Evolutionary conservation across 2,797 vertebrate species (phyloP), one percentile per base, ranked within the genome.

Genomic region (Lutjanus argentimaculatus): DNA sequence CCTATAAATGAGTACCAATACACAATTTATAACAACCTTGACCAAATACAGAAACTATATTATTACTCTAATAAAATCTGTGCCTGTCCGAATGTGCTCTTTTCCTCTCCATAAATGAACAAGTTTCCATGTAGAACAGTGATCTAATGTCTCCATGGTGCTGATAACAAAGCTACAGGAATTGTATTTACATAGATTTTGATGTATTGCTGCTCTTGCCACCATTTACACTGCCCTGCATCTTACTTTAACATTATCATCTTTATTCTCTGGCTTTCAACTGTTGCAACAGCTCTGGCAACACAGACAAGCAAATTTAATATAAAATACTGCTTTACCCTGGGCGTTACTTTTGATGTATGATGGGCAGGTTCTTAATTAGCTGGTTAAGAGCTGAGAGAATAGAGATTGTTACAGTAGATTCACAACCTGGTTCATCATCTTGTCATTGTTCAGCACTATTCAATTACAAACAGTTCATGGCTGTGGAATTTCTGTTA

Each of bases 351-450:
- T 48, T 71, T 67, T 75, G 21, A 83, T 75, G 55, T 51, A 17
- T 67, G 56, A 75, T 16, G 52, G 49, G 4, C 62, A 63, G 53
- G n/a, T 82, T 67, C 70, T 72, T 59, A 48, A 76, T 70, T 46
- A 62, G 21, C 45, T 70, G 36, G 13, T 74, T n/a, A 22, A 36
- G 17, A 72, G 14, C 45, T 30, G 17, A 52, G 36, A 61, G n/a
- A 53, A 45, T 45, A 30, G 2, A 49, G 56, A 46, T 46, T 48
- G 51, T 49, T 40, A 22, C 8, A 21, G 45, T 48, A 36, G 53
- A 75, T 51, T 67, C 12, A 21, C 36, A 48, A 59, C 14, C 48
- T 15, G 6, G 49, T 36, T 49, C 52, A 57, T 40, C 30, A 36
- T 36, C 25, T 25, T 25, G 25, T 25, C 57, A 59, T 30, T 7